Base-by-base conservation (phyloP, 2,797 vertebrate genomes). In the Tenualosa ilisha region DNA sequence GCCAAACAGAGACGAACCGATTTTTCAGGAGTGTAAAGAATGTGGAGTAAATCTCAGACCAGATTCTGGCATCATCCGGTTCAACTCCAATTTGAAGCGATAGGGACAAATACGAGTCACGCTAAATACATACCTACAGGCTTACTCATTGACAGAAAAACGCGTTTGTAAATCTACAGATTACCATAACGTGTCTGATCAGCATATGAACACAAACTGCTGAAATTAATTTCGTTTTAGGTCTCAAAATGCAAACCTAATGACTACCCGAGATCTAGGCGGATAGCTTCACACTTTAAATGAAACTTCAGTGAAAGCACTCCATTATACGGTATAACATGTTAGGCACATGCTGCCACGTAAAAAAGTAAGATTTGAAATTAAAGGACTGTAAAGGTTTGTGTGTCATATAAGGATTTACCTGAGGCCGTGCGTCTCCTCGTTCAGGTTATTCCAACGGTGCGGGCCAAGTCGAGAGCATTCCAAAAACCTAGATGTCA, bases 401-500 rank as follows among this genome's bases (percentile, higher is more conserved):
- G 3, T 46, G 11, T 2, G 13, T 7, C 31, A 81, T 24, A 1
- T 37, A 0, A 7, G 15, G 0, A 82, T 90, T 88, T 93, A 95
- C 94, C 94, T 94, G 91, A 84, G 50, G 88, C 2, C 83, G 85
- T 82, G 84, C 24, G 84, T 88, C 53, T 84, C 72, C 17, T 24
- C 43, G n/a, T 87, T 85, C 89, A 46, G 72, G 17, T 87, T 86
- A 88, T 82, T 89, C 81, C 82, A 61, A 68, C 53, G 49, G 85
- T 20, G 72, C 72, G 72, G 72, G 40, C 72, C 72, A 79, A 79
- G 49, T 72, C 87, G 88, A n/a, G 84, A 50, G 87, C 90, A 91
- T 93, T 93, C 92, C 93, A 88, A 85, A 90, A 89, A 87, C 72
- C 88, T 81, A 65, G 89, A 91, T 90, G 91, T 91, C 89, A 89